Base-by-base conservation (phyloP, 2,113 vertebrate species). In the Dascyllus trimaculatus region DNA sequence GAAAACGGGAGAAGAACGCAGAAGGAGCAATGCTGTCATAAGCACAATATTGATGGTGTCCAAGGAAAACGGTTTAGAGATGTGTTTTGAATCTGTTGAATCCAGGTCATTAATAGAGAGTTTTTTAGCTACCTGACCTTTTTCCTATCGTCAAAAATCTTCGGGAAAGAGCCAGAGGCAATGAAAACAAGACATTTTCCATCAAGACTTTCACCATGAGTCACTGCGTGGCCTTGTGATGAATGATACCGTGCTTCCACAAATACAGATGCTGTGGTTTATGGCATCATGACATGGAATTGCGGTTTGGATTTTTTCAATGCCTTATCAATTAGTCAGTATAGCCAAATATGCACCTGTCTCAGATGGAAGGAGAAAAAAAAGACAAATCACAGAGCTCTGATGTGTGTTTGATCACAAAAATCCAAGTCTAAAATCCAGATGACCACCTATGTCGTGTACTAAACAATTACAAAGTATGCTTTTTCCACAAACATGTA, bases 1-100 rank as follows among this genome's bases (percentile, higher is more conserved):
- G 72, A 78, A 84, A 76, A 57, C 49, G 15, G n/a, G 43, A 2
- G 11, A 78, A 71, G 69, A 73, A 85, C 67, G 62, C 78, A 53
- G 64, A 52, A 71, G 60, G 40, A 75, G 53, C 22, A 35, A 48
- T 49, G 40, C 59, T 67, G 48, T 87, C 67, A 69, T 35, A 45
- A 73, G 63, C 22, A 53, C 54, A 84, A 83, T 29, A 75, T 49
- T 7, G 32, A 48, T 21, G 4, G 40, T 25, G 9, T 82, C 80
- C 56, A 81, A 76, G n/a, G 48, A 64, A 84, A 90, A 76, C 72
- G 46, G 38, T 61, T 64, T 48, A 64, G 74, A 78, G 43, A 22
- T 22, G 19, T 73, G 57, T 63, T 88, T 72, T 61, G 32, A 51
- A 75, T 70, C 69, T 29, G 58, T 49, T 83, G 56, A 24, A 35